Evolutionary conservation across 2,113 vertebrate species (phyloP).

Genomic region (Azemiops feae): DNA sequence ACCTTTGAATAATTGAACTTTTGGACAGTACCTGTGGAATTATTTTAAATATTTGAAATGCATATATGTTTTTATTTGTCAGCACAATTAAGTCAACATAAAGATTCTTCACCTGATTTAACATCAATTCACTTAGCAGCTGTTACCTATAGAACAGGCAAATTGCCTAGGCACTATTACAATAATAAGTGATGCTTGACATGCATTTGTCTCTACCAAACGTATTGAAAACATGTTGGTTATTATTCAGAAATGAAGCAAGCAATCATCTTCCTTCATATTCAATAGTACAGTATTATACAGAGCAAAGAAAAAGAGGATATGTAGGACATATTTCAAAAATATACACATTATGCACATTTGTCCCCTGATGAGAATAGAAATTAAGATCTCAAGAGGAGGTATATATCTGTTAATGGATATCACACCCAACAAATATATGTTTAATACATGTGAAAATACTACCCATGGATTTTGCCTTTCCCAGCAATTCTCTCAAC

Average conservation of each 20-base stretch:
- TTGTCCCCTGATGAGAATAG: slow-evolving; percentile 35
- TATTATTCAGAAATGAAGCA: not conserved
- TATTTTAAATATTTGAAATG: not conserved
- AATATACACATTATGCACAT: not conserved
- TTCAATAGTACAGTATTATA: not conserved
- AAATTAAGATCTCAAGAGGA: slow-evolving; percentile 46
- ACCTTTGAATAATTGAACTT: not conserved
- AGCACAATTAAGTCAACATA: not conserved
- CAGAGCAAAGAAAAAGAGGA: not conserved
- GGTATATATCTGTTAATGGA: slow-evolving; percentile 34
- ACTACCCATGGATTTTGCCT: not conserved
- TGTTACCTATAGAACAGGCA: not conserved
- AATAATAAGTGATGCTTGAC: not conserved
- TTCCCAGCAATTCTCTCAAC: slow-evolving; percentile 9
- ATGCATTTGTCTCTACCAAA: not conserved
- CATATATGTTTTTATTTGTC: not conserved
- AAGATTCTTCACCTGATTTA: not conserved
- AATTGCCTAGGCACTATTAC: not conserved
- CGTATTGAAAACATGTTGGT: not conserved
- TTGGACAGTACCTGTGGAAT: not conserved
- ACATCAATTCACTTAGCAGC: not conserved
- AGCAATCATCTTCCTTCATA: not conserved
- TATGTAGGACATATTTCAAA: slow-evolving; percentile 22
- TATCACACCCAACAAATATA: slow-evolving; percentile 23
- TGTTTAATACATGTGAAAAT: slow-evolving; percentile 50